Evolutionary conservation across 2,888 invertebrate genomes (phyloP), one percentile per base, ranked within the genome.

Genomic region (Chalcosyrphus nemorum): DNA sequence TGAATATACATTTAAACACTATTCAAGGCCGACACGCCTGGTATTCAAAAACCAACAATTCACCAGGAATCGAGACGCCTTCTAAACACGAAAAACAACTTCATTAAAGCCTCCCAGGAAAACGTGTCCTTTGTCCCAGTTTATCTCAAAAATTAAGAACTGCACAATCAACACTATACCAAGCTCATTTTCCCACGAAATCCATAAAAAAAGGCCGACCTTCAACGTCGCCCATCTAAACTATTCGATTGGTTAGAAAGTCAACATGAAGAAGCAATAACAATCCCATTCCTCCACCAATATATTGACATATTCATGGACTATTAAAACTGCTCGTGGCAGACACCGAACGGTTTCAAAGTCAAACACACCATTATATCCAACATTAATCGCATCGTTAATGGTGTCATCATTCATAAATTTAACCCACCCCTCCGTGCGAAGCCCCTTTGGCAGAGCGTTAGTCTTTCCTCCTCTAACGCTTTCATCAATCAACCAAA

Each of bases 321-420:
- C 32, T 35, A 56, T 56, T 54, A 66, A 57, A 43, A 50, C 11
- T 38, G 57, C 75, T 75, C 57, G 66, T 66, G 75, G 56, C 66
- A 75, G 75, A 65, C 56, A 75, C 65, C 47, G 21, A 75, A 65
- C 13, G 75, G 38, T 57, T 65, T 56, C 65, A 75, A 57, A 75
- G 75, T 57, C 57, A 66, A 75, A 50, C 56, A 24, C 65, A 57
- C 75, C 75, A 66, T 75, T 75, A 56, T 57, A 56, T 66, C 38
- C 45, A 56, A 57, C 75, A 75, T 75, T 75, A 75, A 66, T 57
- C 75, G 65, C 54, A 38, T 66, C 75, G 75, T 66, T 75, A 75
- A 75, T 75, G 65, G 75, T 75, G 75, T 57, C 75, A 75, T 75
- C 66, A 66, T 57, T 66, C 75, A 66, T 66, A 75, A 56, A 66